Conservation (phyloP, 1,140 invertebrate genomes). For the Bradysia coprophila region DNA sequence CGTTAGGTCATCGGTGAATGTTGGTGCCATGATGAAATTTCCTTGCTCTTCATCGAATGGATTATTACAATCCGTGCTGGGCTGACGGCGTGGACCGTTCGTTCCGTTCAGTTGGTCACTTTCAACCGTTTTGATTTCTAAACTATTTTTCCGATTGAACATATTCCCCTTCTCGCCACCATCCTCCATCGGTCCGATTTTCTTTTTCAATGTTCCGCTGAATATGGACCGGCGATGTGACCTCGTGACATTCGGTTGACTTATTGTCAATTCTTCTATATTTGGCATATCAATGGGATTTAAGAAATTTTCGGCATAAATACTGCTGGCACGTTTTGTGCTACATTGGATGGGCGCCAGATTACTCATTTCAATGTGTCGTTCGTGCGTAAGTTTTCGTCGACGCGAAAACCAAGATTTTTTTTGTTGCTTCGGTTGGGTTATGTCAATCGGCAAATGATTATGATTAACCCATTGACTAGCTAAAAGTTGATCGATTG, state of each 20-base stretch:
- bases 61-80: constrained; percentile 7
- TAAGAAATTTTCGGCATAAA: constrained; percentile 19
- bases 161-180: constrained; percentile 11
- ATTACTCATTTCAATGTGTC: constrained; percentile 21
- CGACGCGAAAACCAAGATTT: constrained; percentile 12
- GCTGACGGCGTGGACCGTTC: constrained; percentile 18
- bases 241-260: background rate
- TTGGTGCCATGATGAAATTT: constrained; percentile 25
- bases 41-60: constrained; percentile 21
- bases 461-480: constrained; percentile 24
- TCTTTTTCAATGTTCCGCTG: constrained; percentile 17
- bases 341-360: constrained; percentile 21
- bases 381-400: constrained; percentile 19
- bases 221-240: constrained; percentile 13
- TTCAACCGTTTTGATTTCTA: constrained; percentile 11
- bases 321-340: constrained; percentile 18
- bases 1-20: constrained; percentile 21
- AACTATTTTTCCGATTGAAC: constrained; percentile 6
- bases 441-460: constrained; percentile 19
- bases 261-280: constrained; percentile 6
- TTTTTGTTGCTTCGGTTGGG: constrained; percentile 16
- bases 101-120: constrained; percentile 10
- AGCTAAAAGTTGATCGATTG: constrained; percentile 23
- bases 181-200: constrained; percentile 20
- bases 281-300: constrained; percentile 16